Conservation (phyloP, 2,113 vertebrate species). For the Cryptoleucopteryx plumbea region DNA sequence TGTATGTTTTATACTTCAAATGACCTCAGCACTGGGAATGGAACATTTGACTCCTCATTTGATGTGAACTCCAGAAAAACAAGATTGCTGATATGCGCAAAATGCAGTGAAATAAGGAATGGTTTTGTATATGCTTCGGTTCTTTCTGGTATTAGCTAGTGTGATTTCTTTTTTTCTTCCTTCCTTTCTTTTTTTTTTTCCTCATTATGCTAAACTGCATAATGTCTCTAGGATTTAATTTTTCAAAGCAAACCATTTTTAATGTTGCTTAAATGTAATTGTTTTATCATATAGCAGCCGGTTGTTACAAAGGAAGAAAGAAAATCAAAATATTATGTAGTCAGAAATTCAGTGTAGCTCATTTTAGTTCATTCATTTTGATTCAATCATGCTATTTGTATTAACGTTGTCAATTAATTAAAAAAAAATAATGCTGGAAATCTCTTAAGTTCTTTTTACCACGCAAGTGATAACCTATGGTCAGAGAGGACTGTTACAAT, state of each 20-base stretch:
- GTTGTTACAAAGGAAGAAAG: neutral
- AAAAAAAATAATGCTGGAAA: neutral
- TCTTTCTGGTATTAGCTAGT: neutral
- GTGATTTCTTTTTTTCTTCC: neutral
- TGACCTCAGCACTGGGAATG: neutral
- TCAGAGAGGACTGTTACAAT: neutral
- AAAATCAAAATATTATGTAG: neutral
- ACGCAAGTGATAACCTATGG: neutral
- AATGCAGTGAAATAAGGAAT: neutral
- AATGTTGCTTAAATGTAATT: neutral
- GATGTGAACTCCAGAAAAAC: neutral
- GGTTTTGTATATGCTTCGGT: neutral
- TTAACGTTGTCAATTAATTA: neutral
- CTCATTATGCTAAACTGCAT: neutral
- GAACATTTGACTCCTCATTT: neutral
- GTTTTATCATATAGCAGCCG: neutral
- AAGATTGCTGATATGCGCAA: neutral
- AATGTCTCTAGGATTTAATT: neutral
- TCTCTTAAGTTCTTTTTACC: neutral
- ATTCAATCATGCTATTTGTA: neutral
- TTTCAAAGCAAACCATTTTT: neutral
- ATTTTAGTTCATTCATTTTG: neutral
- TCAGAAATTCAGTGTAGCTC: neutral
- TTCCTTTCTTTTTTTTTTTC: too few relatives aligned
- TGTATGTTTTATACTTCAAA: neutral